These are phyloP conservation scores for Ciconia maguari DNA, from an alignment of 2,113 vertebrate genomes.

Conservation along the genomic window DNA sequence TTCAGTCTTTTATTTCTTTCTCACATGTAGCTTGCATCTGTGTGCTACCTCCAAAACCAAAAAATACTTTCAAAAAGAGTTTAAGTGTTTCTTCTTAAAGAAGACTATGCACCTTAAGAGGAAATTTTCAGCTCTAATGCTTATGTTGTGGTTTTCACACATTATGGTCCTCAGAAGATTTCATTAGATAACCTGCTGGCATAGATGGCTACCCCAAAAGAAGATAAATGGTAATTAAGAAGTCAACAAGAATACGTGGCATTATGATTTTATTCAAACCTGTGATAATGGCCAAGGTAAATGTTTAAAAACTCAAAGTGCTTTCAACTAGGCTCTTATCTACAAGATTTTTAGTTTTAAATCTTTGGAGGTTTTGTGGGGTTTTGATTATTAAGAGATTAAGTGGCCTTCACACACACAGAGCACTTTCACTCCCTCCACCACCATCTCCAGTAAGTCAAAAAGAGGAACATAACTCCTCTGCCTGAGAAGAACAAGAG, in stretches of 20 bases:
- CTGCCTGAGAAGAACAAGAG: neutral
- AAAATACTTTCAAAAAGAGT: neutral
- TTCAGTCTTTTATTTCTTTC: neutral
- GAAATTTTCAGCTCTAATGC: neutral
- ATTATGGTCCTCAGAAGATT: neutral
- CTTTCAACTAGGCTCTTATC: neutral
- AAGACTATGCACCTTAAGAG: neutral
- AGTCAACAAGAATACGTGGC: neutral
- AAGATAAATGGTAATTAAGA: neutral
- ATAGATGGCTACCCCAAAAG: neutral
- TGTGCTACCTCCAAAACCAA: neutral
- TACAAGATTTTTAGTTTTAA: neutral
- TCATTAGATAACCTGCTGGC: neutral
- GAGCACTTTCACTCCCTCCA: neutral
- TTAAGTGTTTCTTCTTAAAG: neutral
- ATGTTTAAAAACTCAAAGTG: neutral
- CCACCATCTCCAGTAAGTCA: neutral
- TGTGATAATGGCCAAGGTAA: neutral
- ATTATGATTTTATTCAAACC: neutral
- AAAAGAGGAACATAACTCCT: neutral
- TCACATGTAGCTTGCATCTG: neutral
- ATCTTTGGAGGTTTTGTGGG: neutral
- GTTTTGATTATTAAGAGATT: neutral
- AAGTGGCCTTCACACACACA: neutral
- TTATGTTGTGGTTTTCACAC: neutral